Conservation (phyloP, 2,888 invertebrate species). For the Elgonia sp. region DNA sequence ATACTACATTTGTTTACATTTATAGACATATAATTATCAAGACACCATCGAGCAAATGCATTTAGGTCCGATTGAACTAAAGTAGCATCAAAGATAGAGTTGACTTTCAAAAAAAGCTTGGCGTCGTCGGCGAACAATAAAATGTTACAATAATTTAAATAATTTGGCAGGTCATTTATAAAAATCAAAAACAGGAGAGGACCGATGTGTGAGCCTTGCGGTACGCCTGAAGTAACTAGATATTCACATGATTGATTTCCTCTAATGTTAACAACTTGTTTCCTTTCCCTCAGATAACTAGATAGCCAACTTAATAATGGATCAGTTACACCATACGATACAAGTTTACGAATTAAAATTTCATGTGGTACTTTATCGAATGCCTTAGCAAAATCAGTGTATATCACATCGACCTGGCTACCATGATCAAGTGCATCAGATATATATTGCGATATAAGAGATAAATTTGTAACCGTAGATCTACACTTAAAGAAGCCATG, state of each 20-base stretch:
- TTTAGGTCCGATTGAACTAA: not conserved
- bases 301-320: not conserved
- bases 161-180: conserved; percentile 14
- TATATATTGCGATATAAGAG: too few relatives aligned
- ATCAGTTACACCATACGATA: too few relatives aligned
- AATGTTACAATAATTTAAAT: not conserved
- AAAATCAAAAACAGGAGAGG: conserved; percentile 24
- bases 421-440: not conserved
- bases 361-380: not conserved
- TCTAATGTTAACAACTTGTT: not conserved
- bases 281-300: not conserved
- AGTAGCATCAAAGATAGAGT: not conserved
- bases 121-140: too few relatives aligned
- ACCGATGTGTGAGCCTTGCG: conserved; percentile 37
- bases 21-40: not conserved
- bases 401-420: too few relatives aligned
- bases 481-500: too few relatives aligned
- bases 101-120: conserved; percentile 10
- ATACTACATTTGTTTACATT: not conserved
- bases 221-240: conserved; percentile 13
- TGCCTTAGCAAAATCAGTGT: too few relatives aligned
- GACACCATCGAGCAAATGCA: not conserved
- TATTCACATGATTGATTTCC: not conserved
- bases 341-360: not conserved
- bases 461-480: too few relatives aligned